These are phyloP conservation scores for Lordiphosa collinella DNA, from an alignment of 1,140 invertebrate genomes.

Conservation along the genomic window DNA sequence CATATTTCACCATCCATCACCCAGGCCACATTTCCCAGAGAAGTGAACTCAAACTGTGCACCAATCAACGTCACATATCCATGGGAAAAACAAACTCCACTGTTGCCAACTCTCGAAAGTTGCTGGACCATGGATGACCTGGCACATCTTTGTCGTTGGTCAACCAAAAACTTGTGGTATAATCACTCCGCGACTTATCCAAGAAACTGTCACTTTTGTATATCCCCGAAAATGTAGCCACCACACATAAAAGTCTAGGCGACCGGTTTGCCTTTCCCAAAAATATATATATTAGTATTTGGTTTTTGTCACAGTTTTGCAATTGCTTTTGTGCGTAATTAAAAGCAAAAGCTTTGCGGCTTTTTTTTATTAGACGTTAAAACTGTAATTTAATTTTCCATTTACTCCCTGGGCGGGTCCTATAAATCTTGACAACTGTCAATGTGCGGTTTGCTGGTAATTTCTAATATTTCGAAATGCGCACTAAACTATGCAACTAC, in stretches of 20 bases:
- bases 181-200: slow-evolving; percentile 1
- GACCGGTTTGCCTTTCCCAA: slow-evolving; percentile 75
- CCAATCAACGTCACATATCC: slow-evolving; percentile 30
- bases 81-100: slow-evolving; percentile 31
- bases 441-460: slow-evolving; percentile 32
- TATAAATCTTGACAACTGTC: slow-evolving; percentile 67
- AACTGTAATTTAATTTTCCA: slow-evolving; percentile 39
- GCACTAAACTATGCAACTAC: slow-evolving; percentile 29
- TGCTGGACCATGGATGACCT: slow-evolving; percentile 43
- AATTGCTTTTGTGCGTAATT: slow-evolving; percentile 69
- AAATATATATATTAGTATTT: slow-evolving; percentile 17
- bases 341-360: slow-evolving; percentile 39
- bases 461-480: slow-evolving; percentile 65
- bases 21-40: slow-evolving; percentile 1
- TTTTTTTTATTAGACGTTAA: slow-evolving; percentile 20
- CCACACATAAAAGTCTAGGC: slow-evolving; percentile 30
- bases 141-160: slow-evolving; percentile 40
- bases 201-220: slow-evolving; percentile 1
- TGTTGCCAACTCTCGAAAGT: slow-evolving; percentile 10
- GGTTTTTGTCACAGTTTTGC: slow-evolving; percentile 46
- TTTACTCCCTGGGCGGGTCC: slow-evolving; percentile 31
- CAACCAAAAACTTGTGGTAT: neutral
- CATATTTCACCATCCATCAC: neutral
- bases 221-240: slow-evolving; percentile 53
- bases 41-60: neutral